phyloP scores from a whole-genome alignment of 2,888 invertebrate genomes.

The Quadroppia sp. region DNA sequence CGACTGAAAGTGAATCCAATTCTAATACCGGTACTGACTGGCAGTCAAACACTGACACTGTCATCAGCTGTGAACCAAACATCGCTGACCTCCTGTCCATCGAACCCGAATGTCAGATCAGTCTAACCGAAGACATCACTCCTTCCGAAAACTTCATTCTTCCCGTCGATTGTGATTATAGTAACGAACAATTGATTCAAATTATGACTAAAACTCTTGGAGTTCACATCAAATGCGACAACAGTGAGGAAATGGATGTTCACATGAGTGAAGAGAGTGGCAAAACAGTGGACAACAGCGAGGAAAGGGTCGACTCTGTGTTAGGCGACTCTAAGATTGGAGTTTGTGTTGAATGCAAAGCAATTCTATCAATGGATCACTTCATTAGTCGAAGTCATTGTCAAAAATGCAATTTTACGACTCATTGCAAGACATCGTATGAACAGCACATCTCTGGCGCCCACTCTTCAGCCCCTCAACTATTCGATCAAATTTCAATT shows the following conservation, averaged over 20 bases:
- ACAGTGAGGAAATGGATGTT: too few relatives aligned
- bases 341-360: constrained; percentile 22
- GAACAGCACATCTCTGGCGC: neutral
- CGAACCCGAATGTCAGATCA: neutral
- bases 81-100: neutral
- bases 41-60: too few relatives aligned
- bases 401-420: constrained; percentile 11
- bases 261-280: neutral
- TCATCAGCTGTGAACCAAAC: neutral
- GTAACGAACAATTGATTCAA: neutral
- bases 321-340: neutral
- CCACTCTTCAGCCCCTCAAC: neutral
- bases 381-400: neutral
- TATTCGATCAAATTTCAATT: neutral
- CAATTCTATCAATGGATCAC: neutral
- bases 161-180: constrained; percentile 13
- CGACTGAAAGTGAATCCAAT: neutral
- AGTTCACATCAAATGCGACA: neutral
- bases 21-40: too few relatives aligned
- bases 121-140: neutral
- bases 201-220: neutral
- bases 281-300: too few relatives aligned
- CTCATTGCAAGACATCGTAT: constrained; percentile 11
- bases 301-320: neutral
- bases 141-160: neutral